Base-by-base conservation (phyloP, 2,113 vertebrate genomes). In the Seriola quinqueradiata region DNA sequence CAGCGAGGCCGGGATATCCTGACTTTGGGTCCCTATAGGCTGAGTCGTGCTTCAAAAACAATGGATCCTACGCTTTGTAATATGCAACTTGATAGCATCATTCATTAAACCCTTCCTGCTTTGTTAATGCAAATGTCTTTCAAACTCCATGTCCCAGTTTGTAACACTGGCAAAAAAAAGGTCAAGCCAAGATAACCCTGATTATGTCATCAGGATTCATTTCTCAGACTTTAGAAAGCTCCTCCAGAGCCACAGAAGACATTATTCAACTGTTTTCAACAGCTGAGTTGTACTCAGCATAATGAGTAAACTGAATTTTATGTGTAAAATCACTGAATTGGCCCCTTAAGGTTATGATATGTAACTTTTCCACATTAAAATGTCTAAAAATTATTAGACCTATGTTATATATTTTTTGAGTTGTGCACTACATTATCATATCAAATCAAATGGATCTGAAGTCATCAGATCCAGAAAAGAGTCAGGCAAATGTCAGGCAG, bases 131-230 rank as follows among this genome's bases (percentile, higher is more conserved):
- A 40, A 58, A 25, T 4, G 13, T 58, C 60, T 66, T 68, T 71
- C 28, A 71, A 72, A 67, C 12, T 50, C 19, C 6, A 42, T 17
- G 34, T 14, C 12, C 54, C 13, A 68, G 57, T 69, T 44, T 50
- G 28, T 48, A n/a, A 16, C 10, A 44, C 38, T 32, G 8, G 14
- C 68, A 25, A 32, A 50, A 11, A 65, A 23, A 14, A 79, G 55
- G 50, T 28, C 65, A 58, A 23, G 25, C 16, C n/a, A 21, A 71
- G 68, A 76, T 55, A 75, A 78, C 40, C n/a, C 52, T 46, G 57
- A 67, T 50, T 57, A 71, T 57, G 48, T 50, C 44, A 70, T 38
- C 21, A 16, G 36, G 57, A 38, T 77, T 21, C 2, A 70, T 75
- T 64, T 57, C 42, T 40, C 23, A 28, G 64, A 66, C 40, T 46